Base-by-base conservation (phyloP, 2,797 vertebrate species). In the Rhabdophis nuchalis region DNA sequence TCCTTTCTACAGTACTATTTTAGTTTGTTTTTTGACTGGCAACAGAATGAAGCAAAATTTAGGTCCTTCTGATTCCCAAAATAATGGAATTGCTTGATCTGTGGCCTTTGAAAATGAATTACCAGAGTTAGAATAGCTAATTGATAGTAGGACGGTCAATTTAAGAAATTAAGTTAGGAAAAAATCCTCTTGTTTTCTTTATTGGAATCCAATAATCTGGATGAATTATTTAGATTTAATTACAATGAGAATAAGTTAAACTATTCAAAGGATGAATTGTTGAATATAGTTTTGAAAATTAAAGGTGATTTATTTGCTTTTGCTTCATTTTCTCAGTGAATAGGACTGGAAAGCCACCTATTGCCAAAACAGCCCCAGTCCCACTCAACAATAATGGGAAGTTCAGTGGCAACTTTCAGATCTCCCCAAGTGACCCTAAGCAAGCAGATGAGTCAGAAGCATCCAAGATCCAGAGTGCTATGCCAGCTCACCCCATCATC, bases 311-410 rank as follows among this genome's bases (percentile, higher is more conserved):
- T 6, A 46, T 90, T 87, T 88, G 50, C 5, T 56, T 58, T 60
- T 89, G 56, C 56, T 86, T 93, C 1, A 52, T 36, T 88, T 89
- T 97, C 96, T 8, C 95, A 98, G 97, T 93, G n/a, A 96, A 96
- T 87, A 96, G 91, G 95, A 20, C 96, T 0, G 96, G 96, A 64
- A 98, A 97, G 25, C 95, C 95, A 3, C 95, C 97, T 61, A 98
- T 97, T 56, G 95, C 95, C 60, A 98, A 98, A 68, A 96, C 85
- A 20, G 93, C 97, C 25, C 96, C 97, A 0, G 32, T 92, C 1
- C 88, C 95, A 0, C 94, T 97, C 3, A 92, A 82, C 3, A 88
- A 94, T 92, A 91, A 60, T 0, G 90, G 60, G 0, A 98, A 97
- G 93, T 25, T 88, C 0, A 20, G 82, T 72, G 1, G 91, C 0